Conservation (phyloP, 1,140 invertebrate species). For the Macrobrachium nipponense region DNA sequence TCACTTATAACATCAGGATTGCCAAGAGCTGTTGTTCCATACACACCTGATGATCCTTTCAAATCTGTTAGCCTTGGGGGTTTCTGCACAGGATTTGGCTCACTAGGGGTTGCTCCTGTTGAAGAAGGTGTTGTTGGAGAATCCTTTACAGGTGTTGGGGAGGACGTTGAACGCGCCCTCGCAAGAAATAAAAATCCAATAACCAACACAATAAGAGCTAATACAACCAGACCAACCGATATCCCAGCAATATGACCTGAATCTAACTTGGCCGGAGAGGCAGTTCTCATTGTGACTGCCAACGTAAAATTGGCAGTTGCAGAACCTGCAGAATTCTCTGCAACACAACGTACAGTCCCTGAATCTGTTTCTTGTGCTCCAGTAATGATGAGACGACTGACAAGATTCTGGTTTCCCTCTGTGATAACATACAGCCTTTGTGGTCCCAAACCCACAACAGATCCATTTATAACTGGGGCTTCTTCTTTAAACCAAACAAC, state of each 20-base stretch:
- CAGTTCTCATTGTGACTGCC: constrained; percentile 57
- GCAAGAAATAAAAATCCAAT: constrained; percentile 55
- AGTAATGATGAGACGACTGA: constrained; percentile 83
- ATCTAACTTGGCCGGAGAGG: constrained; percentile 46
- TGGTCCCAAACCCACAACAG: constrained; percentile 73
- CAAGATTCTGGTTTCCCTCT: constrained; percentile 74
- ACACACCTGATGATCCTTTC: constrained; percentile 51
- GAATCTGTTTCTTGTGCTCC: constrained; percentile 89
- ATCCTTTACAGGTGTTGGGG: constrained; percentile 58
- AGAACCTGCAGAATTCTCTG: constrained; percentile 84
- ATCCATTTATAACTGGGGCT: constrained; percentile 51
- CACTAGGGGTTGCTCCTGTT: constrained; percentile 42
- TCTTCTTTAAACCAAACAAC: constrained; percentile 81
- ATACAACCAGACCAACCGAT: constrained; percentile 57
- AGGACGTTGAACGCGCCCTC: constrained; percentile 44
- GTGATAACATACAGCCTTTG: constrained; percentile 70
- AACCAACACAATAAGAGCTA: constrained; percentile 50
- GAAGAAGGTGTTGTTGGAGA: constrained; percentile 48
- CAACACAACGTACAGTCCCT: constrained; percentile 73
- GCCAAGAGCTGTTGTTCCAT: constrained; percentile 73
- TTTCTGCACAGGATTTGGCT: constrained; percentile 77
- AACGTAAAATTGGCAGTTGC: constrained; percentile 83
- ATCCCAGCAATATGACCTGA: constrained; percentile 63
- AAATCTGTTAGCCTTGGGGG: constrained; percentile 77
- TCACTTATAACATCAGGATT: constrained; percentile 87